Base-by-base conservation (phyloP, 2,888 invertebrate species). In the Netelia inedita region DNA sequence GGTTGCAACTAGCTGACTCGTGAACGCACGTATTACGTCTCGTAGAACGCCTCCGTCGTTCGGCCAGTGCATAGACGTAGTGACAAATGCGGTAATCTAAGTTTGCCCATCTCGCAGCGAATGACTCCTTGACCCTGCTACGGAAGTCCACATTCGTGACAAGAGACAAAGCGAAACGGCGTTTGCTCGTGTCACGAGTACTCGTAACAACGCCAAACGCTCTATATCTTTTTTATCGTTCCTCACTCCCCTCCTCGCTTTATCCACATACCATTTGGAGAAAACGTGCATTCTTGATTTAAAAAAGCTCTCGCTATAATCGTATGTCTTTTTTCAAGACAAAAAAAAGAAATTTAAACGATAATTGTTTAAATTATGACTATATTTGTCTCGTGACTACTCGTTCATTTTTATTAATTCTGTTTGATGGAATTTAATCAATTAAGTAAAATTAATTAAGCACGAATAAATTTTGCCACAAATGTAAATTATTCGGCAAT, bases 11-110 rank as follows among this genome's bases (percentile, higher is more conserved):
- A 79, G 79, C 79, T 73, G 72, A 68, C 57, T 81, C 74, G 79
- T 73, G 78, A 85, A 78, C 55, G 21, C 68, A 21, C 80, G 68
- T 83, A 78, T 53, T 55, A 63, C 75, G 61, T 76, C 66, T 53
- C 57, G n/a, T 59, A 55, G 68, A 59, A 68, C 74, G 61, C 46
- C 72, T 35, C 59, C 21, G 41, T 9, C 55, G 75, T 63, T 82
- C 80, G 81, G 66, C 55, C 35, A 43, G 35, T 28, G 63, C 23
- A 73, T 72, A 78, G 73, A 79, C 84, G 79, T 61, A 59, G 86
- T 87, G 90, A 91, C 88, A 91, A 90, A 91, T 90, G 89, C 87
- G 75, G 89, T 89, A 91, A 91, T 91, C 89, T 89, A 91, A 91
- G 89, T 91, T 91, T 90, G 89, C 89, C 91, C 88, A 91, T 91